phyloP scores from a whole-genome alignment of 2,113 vertebrate genomes.

The Nymphicus hollandicus region DNA sequence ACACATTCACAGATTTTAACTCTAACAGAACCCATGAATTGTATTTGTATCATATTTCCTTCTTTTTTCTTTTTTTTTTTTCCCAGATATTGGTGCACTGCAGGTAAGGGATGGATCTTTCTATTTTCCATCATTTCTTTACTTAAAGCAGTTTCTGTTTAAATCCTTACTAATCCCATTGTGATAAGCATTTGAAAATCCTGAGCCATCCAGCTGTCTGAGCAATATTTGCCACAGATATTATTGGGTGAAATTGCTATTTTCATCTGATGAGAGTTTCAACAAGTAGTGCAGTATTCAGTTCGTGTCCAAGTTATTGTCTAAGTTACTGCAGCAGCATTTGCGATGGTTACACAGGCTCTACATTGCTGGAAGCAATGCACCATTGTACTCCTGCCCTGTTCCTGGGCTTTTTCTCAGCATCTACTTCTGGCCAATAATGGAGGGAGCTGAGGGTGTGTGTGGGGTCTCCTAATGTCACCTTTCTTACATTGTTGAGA shows the following conservation, averaged over 20 bases:
- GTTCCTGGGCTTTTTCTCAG: background rate
- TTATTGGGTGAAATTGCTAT: background rate
- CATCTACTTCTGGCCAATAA: background rate
- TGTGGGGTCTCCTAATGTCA: background rate
- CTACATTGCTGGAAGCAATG: background rate
- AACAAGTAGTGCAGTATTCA: background rate
- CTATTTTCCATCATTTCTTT: background rate
- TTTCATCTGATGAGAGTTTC: background rate
- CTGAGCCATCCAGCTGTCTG: background rate
- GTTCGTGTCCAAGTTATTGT: background rate
- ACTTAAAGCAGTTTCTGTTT: background rate
- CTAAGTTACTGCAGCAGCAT: background rate
- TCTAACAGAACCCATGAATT: background rate
- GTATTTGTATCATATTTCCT: background rate
- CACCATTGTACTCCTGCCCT: background rate
- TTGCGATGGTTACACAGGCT: background rate
- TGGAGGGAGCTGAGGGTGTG: background rate
- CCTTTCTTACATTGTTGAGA: background rate
- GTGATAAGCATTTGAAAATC: constrained; percentile 16
- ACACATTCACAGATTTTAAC: background rate
- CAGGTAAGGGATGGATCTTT: constrained; percentile 17
- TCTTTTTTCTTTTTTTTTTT: background rate
- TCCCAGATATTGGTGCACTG: background rate
- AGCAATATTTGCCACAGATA: constrained; percentile 8
- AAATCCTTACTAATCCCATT: constrained; percentile 26